A percentile compares a stretch with the other conserved stretches of the same genome.
Conservation (phyloP, 1,140 invertebrate genomes). For the Orchesella cincta region DNA sequence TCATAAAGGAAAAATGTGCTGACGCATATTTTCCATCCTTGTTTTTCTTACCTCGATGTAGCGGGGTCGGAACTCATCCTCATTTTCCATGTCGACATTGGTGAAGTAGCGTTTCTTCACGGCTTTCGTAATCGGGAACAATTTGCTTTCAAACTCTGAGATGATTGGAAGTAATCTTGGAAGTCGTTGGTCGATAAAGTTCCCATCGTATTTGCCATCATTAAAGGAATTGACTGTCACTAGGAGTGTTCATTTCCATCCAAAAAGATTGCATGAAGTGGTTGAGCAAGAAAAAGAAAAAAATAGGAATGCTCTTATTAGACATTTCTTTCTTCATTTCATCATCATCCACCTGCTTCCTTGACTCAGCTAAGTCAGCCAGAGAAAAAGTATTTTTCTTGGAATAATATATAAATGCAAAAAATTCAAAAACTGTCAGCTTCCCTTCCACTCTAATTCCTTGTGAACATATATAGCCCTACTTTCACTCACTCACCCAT, state of each 20-base stretch:
- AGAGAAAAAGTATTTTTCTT: no score
- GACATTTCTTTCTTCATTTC: no score
- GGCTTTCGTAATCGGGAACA: conserved; percentile 52
- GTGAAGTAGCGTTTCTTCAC: conserved; percentile 52
- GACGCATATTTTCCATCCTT: no score
- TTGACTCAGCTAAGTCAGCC: no score
- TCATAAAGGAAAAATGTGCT: no score
- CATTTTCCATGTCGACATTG: conserved; percentile 53
- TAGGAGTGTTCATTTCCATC: conserved; percentile 22
- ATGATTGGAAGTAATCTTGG: conserved; percentile 52
- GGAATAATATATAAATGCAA: no score
- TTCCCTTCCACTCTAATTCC: no score
- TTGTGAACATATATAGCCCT: no score
- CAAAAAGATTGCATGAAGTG: neutral
- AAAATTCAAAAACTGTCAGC: no score
- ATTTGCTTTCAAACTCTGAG: conserved; percentile 52
- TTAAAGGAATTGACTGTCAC: conserved; percentile 53
- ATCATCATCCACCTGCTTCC: no score
- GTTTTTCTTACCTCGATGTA: conserved; percentile 51
- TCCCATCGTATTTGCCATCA: conserved; percentile 53
- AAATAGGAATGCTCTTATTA: no score
- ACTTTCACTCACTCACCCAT: no score
- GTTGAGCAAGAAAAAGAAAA: neutral
- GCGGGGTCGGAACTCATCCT: conserved; percentile 53
- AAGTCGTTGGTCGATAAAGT: conserved; percentile 53